A percentile compares a stretch with the other conserved stretches of the same genome.
Evolutionary conservation across 2,113 vertebrate genomes (phyloP).

Genomic region (Chaenogobius annularis): DNA sequence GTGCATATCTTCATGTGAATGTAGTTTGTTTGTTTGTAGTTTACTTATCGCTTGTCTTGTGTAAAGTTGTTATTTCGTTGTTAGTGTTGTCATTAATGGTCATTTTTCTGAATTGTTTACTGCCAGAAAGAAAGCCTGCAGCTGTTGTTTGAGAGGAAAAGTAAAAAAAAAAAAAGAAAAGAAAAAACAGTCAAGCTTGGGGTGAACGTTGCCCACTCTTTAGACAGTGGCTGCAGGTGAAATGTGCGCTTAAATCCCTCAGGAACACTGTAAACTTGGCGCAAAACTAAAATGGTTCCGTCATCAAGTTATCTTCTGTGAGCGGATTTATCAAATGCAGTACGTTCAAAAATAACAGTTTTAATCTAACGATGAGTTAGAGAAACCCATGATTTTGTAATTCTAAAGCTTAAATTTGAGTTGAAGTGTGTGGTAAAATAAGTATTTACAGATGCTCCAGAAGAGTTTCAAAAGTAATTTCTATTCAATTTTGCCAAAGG

Average conservation of each 20-base stretch:
- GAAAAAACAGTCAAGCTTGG: not conserved
- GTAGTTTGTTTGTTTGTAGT: not conserved
- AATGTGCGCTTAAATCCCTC: not conserved
- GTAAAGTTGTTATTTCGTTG: not conserved
- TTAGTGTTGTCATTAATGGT: not conserved
- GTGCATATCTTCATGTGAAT: not conserved
- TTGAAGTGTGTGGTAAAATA: no score
- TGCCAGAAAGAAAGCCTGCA: not conserved
- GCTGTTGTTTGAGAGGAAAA: slow-evolving; percentile 1
- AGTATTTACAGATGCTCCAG: not conserved
- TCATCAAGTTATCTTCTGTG: not conserved
- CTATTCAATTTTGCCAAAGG: no score
- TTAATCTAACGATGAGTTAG: not conserved
- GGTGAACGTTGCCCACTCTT: not conserved
- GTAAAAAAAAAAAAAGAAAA: no score
- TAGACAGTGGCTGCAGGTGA: not conserved
- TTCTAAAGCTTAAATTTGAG: not conserved
- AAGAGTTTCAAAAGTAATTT: no score
- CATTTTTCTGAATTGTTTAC: not conserved
- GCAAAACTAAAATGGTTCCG: not conserved
- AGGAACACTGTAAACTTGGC: not conserved
- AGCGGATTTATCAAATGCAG: no score
- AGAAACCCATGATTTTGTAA: no score
- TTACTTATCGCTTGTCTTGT: not conserved
- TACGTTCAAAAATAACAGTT: not conserved